Evolutionary conservation across 2,113 vertebrate genomes (phyloP), one percentile per base, ranked within the genome.

Genomic region (Barnardius zonarius): DNA sequence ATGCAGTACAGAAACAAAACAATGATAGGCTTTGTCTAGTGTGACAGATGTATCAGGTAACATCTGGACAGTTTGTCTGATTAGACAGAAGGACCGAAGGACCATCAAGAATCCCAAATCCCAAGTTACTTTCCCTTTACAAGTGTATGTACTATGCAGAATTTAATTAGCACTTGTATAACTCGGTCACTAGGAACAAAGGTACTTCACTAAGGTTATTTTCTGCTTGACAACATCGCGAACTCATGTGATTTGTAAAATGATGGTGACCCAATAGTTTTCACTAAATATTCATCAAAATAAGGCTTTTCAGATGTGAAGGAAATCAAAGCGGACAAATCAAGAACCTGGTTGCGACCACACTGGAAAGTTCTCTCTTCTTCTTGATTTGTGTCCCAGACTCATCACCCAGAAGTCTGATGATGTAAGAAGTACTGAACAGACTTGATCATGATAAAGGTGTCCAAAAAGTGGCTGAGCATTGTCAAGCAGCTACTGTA

Each of bases 291-390:
- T 59, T 33, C 51, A 72, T 59, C 33, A 27, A 59, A 66, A 18
- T 57, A 24, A 79, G 46, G n/a, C 11, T 74, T 48, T 67, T 10
- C 11, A 39, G 11, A 6, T 17, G 8, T 19, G 48, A 84, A 75
- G 46, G 22, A 66, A 86, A 77, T 20, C 17, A 54, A 82, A 67
- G 15, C 17, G n/a, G 67, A 68, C 18, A 78, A 90, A 89, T 23
- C 16, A 49, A 90, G 79, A 70, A 75, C 27, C 3, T 68, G 75
- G 12, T 52, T 64, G 46, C 2, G 19, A 85, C 12, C 24, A 43
- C 0, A 0, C 28, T 51, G 15, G 15, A 54, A 86, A 46, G 15
- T 55, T 46, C 24, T 52, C 63, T 0, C 0, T 16, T 78, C 7
- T 33, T 75, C 28, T 63, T 61, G 25, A 39, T 54, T 39, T 2